A percentile compares a stretch with the other conserved stretches of the same genome.
Evolutionary conservation across 2,888 invertebrate species (phyloP).

Genomic region (Nemotelus pantherinus): DNA sequence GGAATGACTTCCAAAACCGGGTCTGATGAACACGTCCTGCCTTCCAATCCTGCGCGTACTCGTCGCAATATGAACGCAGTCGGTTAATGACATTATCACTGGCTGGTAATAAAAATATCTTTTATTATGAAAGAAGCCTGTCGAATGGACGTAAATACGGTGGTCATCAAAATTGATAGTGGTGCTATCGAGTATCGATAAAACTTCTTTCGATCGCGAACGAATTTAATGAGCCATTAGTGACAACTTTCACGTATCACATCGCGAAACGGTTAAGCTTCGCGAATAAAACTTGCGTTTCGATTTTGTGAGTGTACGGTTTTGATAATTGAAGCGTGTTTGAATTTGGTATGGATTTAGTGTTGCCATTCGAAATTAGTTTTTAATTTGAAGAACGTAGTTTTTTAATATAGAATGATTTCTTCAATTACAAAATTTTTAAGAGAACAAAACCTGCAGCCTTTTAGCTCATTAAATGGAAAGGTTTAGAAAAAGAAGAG

Average conservation of each 20-base stretch:
- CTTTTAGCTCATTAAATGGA: no score
- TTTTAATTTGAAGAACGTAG: no score
- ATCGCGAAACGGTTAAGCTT: slow-evolving; percentile 35
- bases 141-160: slow-evolving; percentile 25
- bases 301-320: neutral
- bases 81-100: slow-evolving; percentile 41
- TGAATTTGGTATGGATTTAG: no score
- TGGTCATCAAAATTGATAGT: slow-evolving; percentile 41
- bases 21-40: neutral
- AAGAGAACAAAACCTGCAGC: no score
- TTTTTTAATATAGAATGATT: no score
- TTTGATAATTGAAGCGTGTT: neutral
- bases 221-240: slow-evolving; percentile 44
- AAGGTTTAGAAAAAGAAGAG: no score
- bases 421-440: no score
- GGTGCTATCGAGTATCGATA: slow-evolving; percentile 40
- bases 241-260: slow-evolving; percentile 36
- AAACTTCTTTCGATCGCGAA: slow-evolving; percentile 32
- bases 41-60: neutral
- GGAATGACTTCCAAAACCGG: neutral
- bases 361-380: no score
- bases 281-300: slow-evolving; percentile 6
- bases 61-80: neutral
- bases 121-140: slow-evolving; percentile 23
- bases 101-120: slow-evolving; percentile 30